phyloP scores from a whole-genome alignment of 2,113 vertebrate species.

The Myotis brandtii region DNA sequence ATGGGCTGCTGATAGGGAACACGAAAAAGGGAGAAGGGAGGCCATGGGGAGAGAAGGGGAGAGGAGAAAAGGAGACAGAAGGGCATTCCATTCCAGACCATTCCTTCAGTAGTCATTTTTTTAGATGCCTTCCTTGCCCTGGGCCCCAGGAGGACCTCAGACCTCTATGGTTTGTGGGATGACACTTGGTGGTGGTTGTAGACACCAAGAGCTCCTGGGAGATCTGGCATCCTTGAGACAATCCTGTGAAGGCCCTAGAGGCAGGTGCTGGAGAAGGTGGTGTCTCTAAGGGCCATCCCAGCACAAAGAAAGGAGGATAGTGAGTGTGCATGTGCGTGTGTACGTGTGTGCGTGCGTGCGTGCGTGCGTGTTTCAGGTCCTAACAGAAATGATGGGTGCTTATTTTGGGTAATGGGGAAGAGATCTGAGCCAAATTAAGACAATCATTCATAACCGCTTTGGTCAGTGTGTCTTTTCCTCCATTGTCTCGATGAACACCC shows the following conservation, averaged over 20 bases:
- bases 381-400: background rate
- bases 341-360: background rate
- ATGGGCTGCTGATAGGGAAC: background rate
- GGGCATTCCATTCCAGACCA: background rate
- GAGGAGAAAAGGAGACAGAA: background rate
- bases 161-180: background rate
- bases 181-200: background rate
- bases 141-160: background rate
- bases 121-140: background rate
- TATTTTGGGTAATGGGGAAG: background rate
- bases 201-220: background rate
- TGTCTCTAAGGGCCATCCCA: background rate
- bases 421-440: background rate
- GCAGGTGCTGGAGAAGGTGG: background rate
- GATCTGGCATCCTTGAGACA: background rate
- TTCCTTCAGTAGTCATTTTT: background rate
- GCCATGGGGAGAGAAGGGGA: background rate
- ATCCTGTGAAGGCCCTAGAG: background rate
- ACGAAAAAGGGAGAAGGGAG: background rate
- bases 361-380: background rate
- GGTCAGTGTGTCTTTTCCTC: background rate
- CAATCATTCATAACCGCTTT: background rate
- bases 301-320: background rate
- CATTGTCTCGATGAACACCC: background rate
- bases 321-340: background rate